phyloP scores from a whole-genome alignment of 2,113 vertebrate genomes.

The Passer domesticus region DNA sequence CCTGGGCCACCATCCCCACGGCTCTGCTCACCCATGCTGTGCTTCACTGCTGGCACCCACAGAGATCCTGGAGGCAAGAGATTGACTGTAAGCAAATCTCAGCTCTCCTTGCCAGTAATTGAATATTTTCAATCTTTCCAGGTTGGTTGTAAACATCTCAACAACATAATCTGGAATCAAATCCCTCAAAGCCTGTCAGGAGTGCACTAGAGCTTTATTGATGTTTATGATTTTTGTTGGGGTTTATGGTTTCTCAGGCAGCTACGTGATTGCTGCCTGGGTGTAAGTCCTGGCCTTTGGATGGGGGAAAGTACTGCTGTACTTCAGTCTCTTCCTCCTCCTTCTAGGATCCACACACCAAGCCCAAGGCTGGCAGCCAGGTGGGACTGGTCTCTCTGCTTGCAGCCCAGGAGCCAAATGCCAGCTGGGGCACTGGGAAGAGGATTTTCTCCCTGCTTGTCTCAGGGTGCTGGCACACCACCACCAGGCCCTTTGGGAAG shows the following conservation, averaged over 20 bases:
- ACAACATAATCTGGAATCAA: not conserved
- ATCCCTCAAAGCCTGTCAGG: not conserved
- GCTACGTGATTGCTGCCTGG: not conserved
- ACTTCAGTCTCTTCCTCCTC: not conserved
- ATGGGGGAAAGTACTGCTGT: rapidly evolving
- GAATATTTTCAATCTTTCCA: not conserved
- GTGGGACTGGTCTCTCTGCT: not conserved
- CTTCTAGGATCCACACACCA: not conserved
- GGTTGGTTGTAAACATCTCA: not conserved
- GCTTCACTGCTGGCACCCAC: not conserved
- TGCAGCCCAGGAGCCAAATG: not conserved
- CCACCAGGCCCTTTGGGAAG: not conserved
- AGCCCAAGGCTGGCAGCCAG: not conserved
- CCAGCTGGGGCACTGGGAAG: not conserved
- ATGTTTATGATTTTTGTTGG: not conserved
- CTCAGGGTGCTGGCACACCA: not conserved
- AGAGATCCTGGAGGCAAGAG: not conserved
- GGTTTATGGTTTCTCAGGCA: not conserved
- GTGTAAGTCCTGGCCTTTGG: not conserved
- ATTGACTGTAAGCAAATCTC: not conserved
- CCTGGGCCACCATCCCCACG: no score
- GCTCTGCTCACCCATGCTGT: rapidly evolving
- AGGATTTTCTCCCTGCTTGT: not conserved
- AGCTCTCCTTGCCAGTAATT: not conserved
- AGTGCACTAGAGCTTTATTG: not conserved